These are phyloP conservation scores for Chironomus tepperi DNA, from an alignment of 1,140 invertebrate species.

Conservation along the genomic window DNA sequence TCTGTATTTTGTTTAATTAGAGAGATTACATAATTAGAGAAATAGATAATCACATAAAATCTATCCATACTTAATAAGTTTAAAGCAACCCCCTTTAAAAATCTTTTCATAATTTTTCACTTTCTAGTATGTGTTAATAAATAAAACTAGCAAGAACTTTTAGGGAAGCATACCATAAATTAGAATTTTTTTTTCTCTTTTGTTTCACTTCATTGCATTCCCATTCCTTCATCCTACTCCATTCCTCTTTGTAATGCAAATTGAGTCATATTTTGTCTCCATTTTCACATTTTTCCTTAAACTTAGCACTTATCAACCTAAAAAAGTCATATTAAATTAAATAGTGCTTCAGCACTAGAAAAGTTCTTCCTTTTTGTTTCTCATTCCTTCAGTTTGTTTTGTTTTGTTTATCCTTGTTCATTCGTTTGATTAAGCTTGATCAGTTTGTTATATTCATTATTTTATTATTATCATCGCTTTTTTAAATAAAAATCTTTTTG, in stretches of 20 bases:
- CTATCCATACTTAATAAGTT: neutral
- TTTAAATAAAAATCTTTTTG: neutral
- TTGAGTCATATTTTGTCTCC: neutral
- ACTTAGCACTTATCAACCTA: conserved; percentile 2
- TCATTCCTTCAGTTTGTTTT: neutral
- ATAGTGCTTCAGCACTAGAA: neutral
- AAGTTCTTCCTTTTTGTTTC: neutral
- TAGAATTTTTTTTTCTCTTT: too few species aligned
- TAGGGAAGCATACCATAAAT: neutral
- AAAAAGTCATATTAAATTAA: conserved; percentile 15
- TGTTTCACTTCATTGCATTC: too few species aligned
- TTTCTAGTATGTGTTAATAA: neutral
- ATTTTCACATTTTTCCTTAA: neutral
- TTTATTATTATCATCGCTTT: neutral
- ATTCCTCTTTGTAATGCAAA: neutral
- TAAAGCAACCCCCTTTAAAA: neutral
- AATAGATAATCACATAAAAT: too few species aligned
- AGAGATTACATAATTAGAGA: too few species aligned
- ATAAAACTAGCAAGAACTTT: conserved; percentile 1
- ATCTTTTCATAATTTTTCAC: neutral
- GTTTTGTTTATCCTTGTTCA: neutral
- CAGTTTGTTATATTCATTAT: neutral
- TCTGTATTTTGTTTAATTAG: too few species aligned
- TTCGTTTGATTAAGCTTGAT: neutral
- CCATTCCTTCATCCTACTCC: neutral